Evolutionary conservation across 2,113 vertebrate species (phyloP).

Genomic region (Leiothrix lutea): DNA sequence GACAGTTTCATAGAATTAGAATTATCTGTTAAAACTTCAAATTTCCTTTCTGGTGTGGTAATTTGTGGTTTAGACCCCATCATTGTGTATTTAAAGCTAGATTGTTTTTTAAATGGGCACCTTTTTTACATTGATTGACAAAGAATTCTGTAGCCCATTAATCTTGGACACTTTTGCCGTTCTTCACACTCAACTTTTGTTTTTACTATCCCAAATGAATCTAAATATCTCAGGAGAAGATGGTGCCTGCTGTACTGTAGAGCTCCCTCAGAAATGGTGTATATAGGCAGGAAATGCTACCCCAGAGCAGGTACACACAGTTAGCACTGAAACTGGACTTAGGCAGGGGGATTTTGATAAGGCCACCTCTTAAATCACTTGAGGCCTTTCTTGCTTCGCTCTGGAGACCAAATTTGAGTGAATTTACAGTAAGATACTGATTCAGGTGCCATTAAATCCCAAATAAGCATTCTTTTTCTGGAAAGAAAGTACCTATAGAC

Average conservation of each 20-base stretch:
- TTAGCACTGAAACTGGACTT: neutral
- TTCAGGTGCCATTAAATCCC: neutral
- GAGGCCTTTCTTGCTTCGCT: neutral
- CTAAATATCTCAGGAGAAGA: neutral
- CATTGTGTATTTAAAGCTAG: neutral
- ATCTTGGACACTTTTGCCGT: neutral
- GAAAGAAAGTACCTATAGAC: neutral
- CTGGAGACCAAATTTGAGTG: neutral
- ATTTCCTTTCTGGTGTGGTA: neutral
- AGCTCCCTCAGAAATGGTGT: neutral
- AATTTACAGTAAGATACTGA: neutral
- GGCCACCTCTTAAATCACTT: neutral
- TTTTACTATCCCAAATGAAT: neutral
- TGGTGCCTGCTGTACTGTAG: neutral
- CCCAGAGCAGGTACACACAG: neutral
- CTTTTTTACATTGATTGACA: neutral
- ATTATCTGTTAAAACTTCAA: neutral
- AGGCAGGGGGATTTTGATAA: neutral
- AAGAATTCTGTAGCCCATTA: neutral
- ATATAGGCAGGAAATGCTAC: neutral
- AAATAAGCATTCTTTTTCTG: neutral
- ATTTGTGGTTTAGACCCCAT: neutral
- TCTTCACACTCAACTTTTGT: neutral
- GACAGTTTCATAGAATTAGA: conserved; percentile 1
- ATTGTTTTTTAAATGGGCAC: neutral